A percentile compares a stretch with the other conserved stretches of the same genome.
Evolutionary conservation across 2,797 vertebrate genomes (phyloP).

Genomic region (Orestias chungarensis): DNA sequence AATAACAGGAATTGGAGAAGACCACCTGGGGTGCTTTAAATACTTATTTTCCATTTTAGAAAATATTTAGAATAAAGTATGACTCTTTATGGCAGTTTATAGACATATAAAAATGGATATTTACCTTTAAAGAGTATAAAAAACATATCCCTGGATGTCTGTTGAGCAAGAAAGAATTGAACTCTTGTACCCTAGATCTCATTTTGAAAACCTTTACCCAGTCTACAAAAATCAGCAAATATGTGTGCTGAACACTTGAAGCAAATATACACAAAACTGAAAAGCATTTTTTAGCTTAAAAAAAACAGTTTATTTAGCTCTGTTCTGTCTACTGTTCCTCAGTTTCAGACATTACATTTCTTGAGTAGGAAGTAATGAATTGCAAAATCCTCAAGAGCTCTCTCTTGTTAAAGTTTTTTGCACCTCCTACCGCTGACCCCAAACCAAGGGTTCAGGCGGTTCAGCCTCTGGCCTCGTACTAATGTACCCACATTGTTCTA

Average conservation of each 20-base stretch:
- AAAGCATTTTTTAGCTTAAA: conserved; percentile 1
- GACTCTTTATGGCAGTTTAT: conserved; percentile 6
- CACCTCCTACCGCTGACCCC: conserved; percentile 46
- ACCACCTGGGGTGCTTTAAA: neutral
- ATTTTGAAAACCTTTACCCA: conserved; percentile 15
- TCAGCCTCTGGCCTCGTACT: conserved; percentile 48
- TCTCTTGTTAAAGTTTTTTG: conserved; percentile 25
- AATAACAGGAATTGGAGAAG: conserved; percentile 12
- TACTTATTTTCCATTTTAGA: neutral
- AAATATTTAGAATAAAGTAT: conserved; percentile 12
- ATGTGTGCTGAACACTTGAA: neutral
- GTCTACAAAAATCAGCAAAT: conserved; percentile 29
- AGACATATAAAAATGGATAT: neutral
- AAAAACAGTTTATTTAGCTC: neutral
- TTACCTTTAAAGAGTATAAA: conserved; percentile 14
- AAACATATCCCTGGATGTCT: conserved; percentile 35
- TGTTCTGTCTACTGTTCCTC: neutral
- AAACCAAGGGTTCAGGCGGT: conserved; percentile 33
- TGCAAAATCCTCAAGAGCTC: conserved; percentile 31
- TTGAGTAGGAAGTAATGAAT: conserved; percentile 9
- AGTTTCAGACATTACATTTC: conserved; percentile 22
- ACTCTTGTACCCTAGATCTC: conserved; percentile 53
- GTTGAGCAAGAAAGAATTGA: neutral
- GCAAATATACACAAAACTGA: neutral
- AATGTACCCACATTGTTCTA: conserved; percentile 1